Evolutionary conservation across 1,140 invertebrate species (phyloP).

Genomic region (Reticulitermes speratus): DNA sequence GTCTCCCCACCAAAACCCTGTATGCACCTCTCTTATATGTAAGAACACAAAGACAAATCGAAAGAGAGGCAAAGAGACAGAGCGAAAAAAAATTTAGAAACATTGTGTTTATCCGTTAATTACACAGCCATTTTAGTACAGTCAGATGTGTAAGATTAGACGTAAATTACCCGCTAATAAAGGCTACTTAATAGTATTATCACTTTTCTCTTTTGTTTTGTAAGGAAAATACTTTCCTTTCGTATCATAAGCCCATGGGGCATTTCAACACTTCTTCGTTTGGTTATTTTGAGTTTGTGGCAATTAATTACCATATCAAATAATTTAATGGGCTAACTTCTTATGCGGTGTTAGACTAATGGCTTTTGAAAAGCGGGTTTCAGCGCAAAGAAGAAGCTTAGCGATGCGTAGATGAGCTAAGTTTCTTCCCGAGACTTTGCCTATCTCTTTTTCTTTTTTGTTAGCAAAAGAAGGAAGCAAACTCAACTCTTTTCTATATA

Average conservation of each 20-base stretch:
- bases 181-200: too few relatives aligned
- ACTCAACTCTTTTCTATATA: constrained; percentile 1
- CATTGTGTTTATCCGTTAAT: too few relatives aligned
- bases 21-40: too few relatives aligned
- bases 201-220: too few relatives aligned
- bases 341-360: constrained; percentile 8
- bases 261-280: neutral
- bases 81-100: too few relatives aligned
- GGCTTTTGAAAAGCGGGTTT: neutral
- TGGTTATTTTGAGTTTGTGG: neutral
- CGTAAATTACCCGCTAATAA: too few relatives aligned
- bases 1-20: too few relatives aligned
- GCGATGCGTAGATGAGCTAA: constrained; percentile 9
- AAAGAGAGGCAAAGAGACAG: too few relatives aligned
- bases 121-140: too few relatives aligned
- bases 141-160: too few relatives aligned
- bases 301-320: constrained; percentile 17
- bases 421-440: neutral
- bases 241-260: neutral
- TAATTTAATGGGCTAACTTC: constrained; percentile 13
- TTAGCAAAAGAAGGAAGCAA: neutral
- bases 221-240: neutral
- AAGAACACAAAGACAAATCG: too few relatives aligned
- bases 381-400: neutral
- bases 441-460: neutral